These are phyloP conservation scores for Tetragonula clypearis DNA, from an alignment of 1,140 invertebrate species.

Conservation along the genomic window DNA sequence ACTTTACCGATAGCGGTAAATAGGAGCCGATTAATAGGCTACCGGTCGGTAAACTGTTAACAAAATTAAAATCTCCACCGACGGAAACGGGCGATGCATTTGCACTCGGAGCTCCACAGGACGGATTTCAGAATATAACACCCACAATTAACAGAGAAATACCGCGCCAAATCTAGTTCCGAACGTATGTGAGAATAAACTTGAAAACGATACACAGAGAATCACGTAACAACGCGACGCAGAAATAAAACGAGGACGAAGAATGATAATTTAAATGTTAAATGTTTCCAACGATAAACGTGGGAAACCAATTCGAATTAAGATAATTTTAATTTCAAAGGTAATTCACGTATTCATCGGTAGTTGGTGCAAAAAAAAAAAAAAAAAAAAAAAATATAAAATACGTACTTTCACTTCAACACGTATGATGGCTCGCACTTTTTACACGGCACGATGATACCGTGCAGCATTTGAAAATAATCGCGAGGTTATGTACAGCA, in stretches of 20 bases:
- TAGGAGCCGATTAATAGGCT: too few relatives aligned
- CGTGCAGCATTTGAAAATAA: neutral
- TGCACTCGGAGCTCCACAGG: neutral
- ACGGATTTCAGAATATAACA: neutral
- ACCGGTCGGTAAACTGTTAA: too few relatives aligned
- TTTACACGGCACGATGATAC: neutral
- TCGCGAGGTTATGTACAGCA: conserved; percentile 18
- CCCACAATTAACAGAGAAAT: neutral
- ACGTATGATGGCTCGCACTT: neutral
- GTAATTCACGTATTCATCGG: neutral
- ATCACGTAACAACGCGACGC: neutral
- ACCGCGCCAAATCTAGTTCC: too few relatives aligned
- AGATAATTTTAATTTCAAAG: neutral
- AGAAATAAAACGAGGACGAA: neutral
- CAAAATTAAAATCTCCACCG: neutral
- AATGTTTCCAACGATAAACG: too few relatives aligned
- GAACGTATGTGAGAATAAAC: neutral
- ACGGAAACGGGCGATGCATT: neutral
- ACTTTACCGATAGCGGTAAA: too few relatives aligned
- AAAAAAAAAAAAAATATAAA: neutral
- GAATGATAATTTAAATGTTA: neutral
- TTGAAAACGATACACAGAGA: neutral
- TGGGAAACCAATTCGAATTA: neutral
- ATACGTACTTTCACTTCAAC: neutral
- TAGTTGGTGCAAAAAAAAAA: neutral